Base-by-base conservation (phyloP, 2,113 vertebrate genomes). In the Pampusana beccarii region DNA sequence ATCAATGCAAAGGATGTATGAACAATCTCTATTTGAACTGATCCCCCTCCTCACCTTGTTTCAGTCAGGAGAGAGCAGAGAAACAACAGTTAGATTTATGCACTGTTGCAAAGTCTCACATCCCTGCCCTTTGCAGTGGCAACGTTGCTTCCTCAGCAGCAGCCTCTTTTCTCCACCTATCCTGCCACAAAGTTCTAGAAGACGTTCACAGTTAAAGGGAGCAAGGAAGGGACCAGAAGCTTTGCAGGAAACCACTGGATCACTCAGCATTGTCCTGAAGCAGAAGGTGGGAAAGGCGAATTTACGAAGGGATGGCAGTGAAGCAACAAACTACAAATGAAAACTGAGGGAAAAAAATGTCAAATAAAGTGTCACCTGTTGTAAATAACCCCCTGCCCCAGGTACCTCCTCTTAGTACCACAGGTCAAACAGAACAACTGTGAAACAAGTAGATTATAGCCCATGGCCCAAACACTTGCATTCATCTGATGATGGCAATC, bases 331-430 rank as follows among this genome's bases (percentile, higher is more conserved):
- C 28, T 33, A 29, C 40, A 53, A 46, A 54, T 12, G 18, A 75
- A 75, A 93, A 69, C 9, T 20, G 44, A 93, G 48, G 25, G 23
- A 69, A 29, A 54, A 40, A 23, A 3, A 42, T 29, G 75, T 56
- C 48, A 74, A 26, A 44, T 33, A 34, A 50, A 74, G 40, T 62
- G 19, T 23, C 28, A 46, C 7, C 28, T 24, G 61, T 6, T 72
- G 36, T 4, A 36, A 4, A 10, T 13, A 75, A 5, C 3, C 9
- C 12, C 25, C 25, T 9, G 16, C 50, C 6, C 1, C 3, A 1
- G 34, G 18, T 34, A 57, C 4, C n/a, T 66, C 26, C 17, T 34
- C 11, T 34, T 33, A 73, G n/a, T 34, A 53, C 25, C 31, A 21
- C 2, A n/a, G 69, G 10, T 40, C 36, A 67, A 64, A 44, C 12